Evolutionary conservation across 92 coral and sea anemone species (phyloP).

Genomic region (Epizoanthus illoricatus): DNA sequence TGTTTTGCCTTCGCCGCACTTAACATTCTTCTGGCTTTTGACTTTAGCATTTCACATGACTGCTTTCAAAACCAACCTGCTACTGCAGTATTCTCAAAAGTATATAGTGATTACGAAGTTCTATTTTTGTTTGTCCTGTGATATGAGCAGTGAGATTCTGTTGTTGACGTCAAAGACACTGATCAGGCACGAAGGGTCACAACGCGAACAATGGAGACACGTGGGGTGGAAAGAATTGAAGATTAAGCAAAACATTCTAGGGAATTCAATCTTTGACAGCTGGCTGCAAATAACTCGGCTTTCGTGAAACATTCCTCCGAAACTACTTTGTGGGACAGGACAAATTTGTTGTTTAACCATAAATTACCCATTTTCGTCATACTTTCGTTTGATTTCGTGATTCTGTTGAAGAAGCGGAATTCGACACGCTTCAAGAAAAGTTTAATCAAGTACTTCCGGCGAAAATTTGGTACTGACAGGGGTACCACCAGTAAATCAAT

Average conservation of each 20-base stretch:
- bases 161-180: conserved; percentile 37
- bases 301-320: background rate
- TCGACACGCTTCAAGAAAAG: conserved; percentile 26
- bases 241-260: conserved; percentile 24
- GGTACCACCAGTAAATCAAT: conserved; percentile 65
- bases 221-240: conserved; percentile 37
- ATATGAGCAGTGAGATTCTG: conserved; percentile 36
- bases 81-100: background rate
- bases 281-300: conserved; percentile 15
- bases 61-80: background rate
- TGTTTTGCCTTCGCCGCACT: background rate
- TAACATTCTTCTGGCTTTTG: conserved; percentile 3
- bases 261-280: conserved; percentile 25
- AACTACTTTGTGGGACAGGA: background rate
- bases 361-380: background rate
- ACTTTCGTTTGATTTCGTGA: conserved; percentile 24
- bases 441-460: conserved; percentile 66
- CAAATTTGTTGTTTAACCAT: background rate
- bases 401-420: background rate
- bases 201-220: conserved; percentile 24
- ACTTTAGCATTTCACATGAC: background rate
- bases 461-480: conserved; percentile 50
- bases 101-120: background rate
- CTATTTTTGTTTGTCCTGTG: conserved; percentile 32
- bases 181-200: conserved; percentile 37